Base-by-base conservation (phyloP, 2,797 vertebrate genomes). In the Enteromius mattozi region DNA sequence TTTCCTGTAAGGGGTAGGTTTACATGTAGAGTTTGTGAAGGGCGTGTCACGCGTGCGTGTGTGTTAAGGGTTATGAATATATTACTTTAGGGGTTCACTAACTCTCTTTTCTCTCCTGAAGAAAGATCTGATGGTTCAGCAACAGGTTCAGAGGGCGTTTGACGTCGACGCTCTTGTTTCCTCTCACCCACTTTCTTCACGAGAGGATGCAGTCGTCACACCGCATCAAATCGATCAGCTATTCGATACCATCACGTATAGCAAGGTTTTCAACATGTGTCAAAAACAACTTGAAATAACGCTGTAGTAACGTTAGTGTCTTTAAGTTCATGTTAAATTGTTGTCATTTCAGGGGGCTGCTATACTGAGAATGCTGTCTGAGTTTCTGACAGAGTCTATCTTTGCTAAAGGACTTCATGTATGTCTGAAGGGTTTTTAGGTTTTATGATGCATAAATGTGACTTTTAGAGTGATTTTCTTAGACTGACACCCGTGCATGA, bases 351-450 rank as follows among this genome's bases (percentile, higher is more conserved):
- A 96, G 96, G 96, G 96, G 3, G 95, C 94, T 0, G 92, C 97
- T 0, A 96, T 99, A 81, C 84, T 98, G 83, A 93, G 97, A 88
- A 99, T 99, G 97, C 93, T 99, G n/a, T 97, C 97, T 0, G 89
- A 92, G 81, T 96, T 98, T 86, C 93, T 99, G 70, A 93, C 93
- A 0, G 97, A 99, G 86, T 0, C 91, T 0, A 33, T 97, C 33
- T 99, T 99, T 91, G 93, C 92, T 86, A 8, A 89, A 21, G 97
- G 97, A 77, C 81, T 88, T 66, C 42, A 61, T 45, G 84, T 88
- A 84, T 14, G 84, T 77, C 2, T 35, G 27, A 54, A 19, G 1
- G 7, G n/a, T 16, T 33, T 42, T 30, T n/a, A 27, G 56, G 16
- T 54, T 27, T 49, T 27, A 76, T 51, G 5, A 68, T 51, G 2